Evolutionary conservation across 2,888 invertebrate species (phyloP), one percentile per base, ranked within the genome.

Genomic region (Eulithis prunata): DNA sequence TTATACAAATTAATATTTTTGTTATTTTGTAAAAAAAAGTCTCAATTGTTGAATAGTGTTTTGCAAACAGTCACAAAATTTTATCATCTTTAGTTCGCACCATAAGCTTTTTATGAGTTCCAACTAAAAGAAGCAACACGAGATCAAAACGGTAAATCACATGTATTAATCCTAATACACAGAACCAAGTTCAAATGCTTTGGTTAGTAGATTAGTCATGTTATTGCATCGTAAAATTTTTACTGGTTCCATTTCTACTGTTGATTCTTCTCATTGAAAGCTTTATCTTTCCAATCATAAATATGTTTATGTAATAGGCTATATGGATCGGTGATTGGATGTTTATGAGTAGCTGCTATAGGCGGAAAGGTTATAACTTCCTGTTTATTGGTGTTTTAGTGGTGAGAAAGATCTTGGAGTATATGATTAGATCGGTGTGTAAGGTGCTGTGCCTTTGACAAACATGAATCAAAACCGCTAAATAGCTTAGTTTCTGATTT

Each of bases 101-200:
- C 38, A 51, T 28, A 47, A 53, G 0, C 47, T 21, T 49, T 51
- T 54, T 57, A 57, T 1, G n/a, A 57, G 49, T 64, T 64, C 57
- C 45, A 46, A 58, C 11, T 21, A 63, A 57, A 57, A 61, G 46
- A 14, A 56, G 21, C 57, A 45, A 52, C 43, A 65, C 28, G 14
- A 61, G 46, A 58, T 64, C 38, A 59, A 41, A 66, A 59, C 56
- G 32, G 46, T 59, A 64, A 51, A 62, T 67, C 46, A 14, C 41
- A 47, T 86, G 86, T 88, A 88, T 88, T 87, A 87, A 88, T 86
- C 83, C 81, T 80, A 81, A 77, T 82, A 82, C 2, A 82, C 80
- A 78, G 78, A 80, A 77, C 81, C 83, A 78, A 81, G 81, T 79
- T 71, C 69, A 66, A 71, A 70, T 55, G 56, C 68, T 79, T 75